These are phyloP conservation scores for Halichondria panicea DNA, from an alignment of 37 sponge, comb jelly and placozoan species.

Conservation along the genomic window DNA sequence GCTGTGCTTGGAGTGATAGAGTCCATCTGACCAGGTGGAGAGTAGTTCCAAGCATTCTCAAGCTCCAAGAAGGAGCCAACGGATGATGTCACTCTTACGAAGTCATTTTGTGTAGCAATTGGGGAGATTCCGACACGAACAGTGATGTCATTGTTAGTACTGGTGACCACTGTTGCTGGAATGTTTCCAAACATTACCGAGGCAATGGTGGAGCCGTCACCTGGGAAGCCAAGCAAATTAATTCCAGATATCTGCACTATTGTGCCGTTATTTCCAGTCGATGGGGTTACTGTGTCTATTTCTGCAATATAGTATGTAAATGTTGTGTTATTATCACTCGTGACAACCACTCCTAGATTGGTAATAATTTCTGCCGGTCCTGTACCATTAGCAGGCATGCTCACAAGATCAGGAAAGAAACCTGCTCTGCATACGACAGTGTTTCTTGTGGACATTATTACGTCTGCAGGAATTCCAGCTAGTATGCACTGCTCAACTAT, in stretches of 20 bases:
- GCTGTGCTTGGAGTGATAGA: constrained; percentile 15
- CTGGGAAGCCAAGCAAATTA: constrained; percentile 35
- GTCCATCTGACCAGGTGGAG: constrained; percentile 28
- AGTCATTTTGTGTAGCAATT: background rate
- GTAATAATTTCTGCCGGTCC: constrained; percentile 24
- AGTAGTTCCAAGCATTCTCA: constrained; percentile 42
- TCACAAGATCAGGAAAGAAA: background rate
- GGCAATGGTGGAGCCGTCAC: background rate
- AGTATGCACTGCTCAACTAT: constrained; percentile 21
- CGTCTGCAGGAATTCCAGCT: constrained; percentile 31
- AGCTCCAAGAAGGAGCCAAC: constrained; percentile 50
- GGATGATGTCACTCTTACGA: constrained; percentile 16
- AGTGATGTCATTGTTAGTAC: constrained; percentile 7
- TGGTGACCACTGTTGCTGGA: background rate
- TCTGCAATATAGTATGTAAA: constrained; percentile 44
- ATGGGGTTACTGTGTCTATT: constrained; percentile 24
- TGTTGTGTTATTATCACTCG: constrained; percentile 3
- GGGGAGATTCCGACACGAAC: constrained; percentile 19
- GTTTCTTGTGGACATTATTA: constrained; percentile 15
- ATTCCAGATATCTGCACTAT: constrained; percentile 46
- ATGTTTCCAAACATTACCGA: constrained; percentile 36
- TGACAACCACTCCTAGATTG: constrained; percentile 23
- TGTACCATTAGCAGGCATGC: background rate
- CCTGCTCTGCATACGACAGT: constrained; percentile 33
- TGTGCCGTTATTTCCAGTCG: constrained; percentile 65